phyloP scores from a whole-genome alignment of 30 jellyfish, hydroid and myxozoan species.

The Pseudorhiza aurosa region DNA sequence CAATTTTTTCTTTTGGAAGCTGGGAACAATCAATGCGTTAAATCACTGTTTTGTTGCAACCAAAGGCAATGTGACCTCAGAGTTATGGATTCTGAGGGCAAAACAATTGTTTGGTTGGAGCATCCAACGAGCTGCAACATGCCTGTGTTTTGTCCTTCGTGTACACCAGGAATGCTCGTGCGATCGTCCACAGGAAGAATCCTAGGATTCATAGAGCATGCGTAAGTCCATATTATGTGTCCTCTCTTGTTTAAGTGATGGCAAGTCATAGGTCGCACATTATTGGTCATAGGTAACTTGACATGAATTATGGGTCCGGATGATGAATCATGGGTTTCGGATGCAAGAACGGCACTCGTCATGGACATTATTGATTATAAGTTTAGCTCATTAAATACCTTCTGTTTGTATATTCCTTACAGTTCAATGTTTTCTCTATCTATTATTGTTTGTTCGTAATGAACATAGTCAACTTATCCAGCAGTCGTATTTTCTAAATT shows the following conservation, averaged over 20 bases:
- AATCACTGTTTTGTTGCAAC: slow-evolving; percentile 71
- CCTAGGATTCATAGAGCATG: slow-evolving; percentile 71
- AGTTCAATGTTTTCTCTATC: too few relatives aligned
- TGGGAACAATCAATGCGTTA: slow-evolving; percentile 20
- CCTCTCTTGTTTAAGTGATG: not conserved
- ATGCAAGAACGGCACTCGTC: too few relatives aligned
- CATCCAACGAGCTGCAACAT: slow-evolving; percentile 77
- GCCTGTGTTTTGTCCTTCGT: slow-evolving; percentile 77
- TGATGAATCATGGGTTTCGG: too few relatives aligned
- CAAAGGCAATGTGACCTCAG: slow-evolving; percentile 66
- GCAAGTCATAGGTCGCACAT: not conserved
- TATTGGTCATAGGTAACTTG: too few relatives aligned
- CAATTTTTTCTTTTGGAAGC: too few relatives aligned
- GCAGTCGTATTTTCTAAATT: too few relatives aligned
- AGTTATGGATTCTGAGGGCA: slow-evolving; percentile 50
- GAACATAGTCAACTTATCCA: too few relatives aligned
- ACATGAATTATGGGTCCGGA: too few relatives aligned
- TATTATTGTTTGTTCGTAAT: too few relatives aligned
- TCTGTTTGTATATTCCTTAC: too few relatives aligned
- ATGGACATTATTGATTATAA: too few relatives aligned
- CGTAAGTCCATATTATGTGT: slow-evolving; percentile 35
- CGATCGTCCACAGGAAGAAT: slow-evolving; percentile 75
- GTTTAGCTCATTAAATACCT: too few relatives aligned
- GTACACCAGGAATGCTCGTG: slow-evolving; percentile 66
- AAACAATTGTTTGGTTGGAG: slow-evolving; percentile 73